Base-by-base conservation (phyloP, 2,888 invertebrate genomes). In the Acronicta aceris region DNA sequence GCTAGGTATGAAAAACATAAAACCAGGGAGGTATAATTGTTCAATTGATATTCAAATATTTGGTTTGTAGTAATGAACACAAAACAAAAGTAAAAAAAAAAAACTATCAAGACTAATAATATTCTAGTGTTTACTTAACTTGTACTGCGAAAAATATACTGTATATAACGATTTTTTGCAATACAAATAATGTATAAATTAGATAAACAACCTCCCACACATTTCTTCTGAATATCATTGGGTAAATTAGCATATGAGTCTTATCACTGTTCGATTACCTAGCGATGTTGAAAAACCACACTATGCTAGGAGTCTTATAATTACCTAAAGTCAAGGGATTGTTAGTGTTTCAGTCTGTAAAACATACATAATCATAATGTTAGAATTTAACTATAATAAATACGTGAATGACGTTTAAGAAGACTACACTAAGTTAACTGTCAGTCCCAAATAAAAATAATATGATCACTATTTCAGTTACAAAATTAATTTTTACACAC, bases 301-400 rank as follows among this genome's bases (percentile, higher is more conserved):
- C 40, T 21, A 16, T 25, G 30, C 54, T 51, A 61, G 16, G 42
- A 60, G 17, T 57, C 45, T 65, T 60, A 73, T 7, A 43, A 56
- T 36, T 56, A 66, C 41, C 56, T 66, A 71, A 58, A 54, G 72
- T 50, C 60, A 71, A 71, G 70, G 45, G 64, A 78, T 79, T 82
- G 77, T 88, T 85, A 86, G 82, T 86, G 63, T 81, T 81, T 89
- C 89, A 89, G 89, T 89, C 89, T 85, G 82, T 82, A 81, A 86
- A 86, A 86, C 80, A 72, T 78, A 80, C 58, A 65, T 74, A 76
- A 73, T 58, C 69, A 46, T 69, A 70, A 55, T 67, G 65, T 75
- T 75, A 68, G 46, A 56, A 49, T 63, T 61, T 43, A 38, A 8
- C 57, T 71, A 70, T n/a, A 55, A 41, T 58, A 70, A 59, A 51